Percentiles rank a stretch among this genome's conserved stretches.
phyloP scores from a whole-genome alignment of 2,797 vertebrate genomes.

The Nyctibius grandis region DNA sequence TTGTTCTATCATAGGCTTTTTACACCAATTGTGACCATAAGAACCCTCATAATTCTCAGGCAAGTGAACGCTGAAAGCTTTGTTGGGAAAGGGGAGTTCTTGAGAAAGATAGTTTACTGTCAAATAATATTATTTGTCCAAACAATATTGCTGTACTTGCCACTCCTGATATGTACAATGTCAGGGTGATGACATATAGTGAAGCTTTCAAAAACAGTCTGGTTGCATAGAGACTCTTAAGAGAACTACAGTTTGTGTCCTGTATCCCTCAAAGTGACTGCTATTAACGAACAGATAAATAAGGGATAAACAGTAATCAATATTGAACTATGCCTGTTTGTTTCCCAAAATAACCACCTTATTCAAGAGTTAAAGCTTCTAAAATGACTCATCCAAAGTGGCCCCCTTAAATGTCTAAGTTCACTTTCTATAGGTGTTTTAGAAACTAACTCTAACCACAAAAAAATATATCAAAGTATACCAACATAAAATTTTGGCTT shows the following conservation, averaged over 20 bases:
- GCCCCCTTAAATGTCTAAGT: background rate
- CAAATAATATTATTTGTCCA: background rate
- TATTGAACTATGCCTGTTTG: background rate
- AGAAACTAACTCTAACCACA: background rate
- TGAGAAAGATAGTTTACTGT: background rate
- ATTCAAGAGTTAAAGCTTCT: background rate
- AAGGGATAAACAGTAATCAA: background rate
- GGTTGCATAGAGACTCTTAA: background rate
- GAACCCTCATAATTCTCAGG: background rate
- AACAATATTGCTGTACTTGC: background rate
- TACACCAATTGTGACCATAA: background rate
- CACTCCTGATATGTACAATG: background rate
- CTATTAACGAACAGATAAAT: background rate
- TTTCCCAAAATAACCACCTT: background rate
- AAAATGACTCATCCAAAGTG: background rate
- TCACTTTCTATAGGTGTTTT: background rate
- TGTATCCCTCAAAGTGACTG: background rate
- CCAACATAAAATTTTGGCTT: background rate
- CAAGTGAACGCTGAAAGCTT: background rate
- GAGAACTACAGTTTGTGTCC: background rate
- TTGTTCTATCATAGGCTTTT: background rate
- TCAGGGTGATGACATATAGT: background rate
- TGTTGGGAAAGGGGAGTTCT: background rate
- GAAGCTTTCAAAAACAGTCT: background rate
- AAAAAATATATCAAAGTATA: background rate